Conservation (phyloP, 2,113 vertebrate genomes). For the Catharus bicknelli region DNA sequence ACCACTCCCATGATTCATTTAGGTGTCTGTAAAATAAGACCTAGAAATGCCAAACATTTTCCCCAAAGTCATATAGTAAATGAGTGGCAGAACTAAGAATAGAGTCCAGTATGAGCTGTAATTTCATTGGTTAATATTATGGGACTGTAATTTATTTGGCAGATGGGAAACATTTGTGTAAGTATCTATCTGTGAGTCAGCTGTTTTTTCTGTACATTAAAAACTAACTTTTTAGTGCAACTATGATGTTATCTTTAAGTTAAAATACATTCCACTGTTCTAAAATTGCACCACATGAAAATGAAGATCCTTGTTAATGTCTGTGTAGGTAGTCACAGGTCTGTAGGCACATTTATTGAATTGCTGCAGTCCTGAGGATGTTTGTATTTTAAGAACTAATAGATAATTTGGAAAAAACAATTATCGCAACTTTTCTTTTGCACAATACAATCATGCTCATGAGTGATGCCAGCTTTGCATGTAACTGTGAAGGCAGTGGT, state of each 20-base stretch:
- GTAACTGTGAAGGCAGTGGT: background rate
- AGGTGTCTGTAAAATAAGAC: background rate
- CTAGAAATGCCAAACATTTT: background rate
- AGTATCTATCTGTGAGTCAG: background rate
- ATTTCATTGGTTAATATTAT: background rate
- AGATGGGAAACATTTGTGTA: background rate
- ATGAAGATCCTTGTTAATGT: background rate
- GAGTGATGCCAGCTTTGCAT: background rate
- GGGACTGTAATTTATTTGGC: background rate
- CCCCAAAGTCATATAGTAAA: background rate
- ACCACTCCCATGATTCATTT: background rate
- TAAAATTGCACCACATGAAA: background rate
- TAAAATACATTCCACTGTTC: background rate
- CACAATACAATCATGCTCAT: background rate
- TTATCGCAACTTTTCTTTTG: background rate
- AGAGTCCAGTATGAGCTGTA: background rate
- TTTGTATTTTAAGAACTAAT: background rate
- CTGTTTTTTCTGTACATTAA: background rate
- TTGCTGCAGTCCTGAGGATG: background rate
- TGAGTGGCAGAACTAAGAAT: background rate
- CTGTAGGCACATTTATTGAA: background rate
- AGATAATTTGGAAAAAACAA: background rate
- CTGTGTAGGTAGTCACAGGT: background rate
- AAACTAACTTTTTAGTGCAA: background rate
- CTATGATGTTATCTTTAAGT: background rate